Evolutionary conservation across 2,888 invertebrate species (phyloP).

Genomic region (Nymphalis c-album): DNA sequence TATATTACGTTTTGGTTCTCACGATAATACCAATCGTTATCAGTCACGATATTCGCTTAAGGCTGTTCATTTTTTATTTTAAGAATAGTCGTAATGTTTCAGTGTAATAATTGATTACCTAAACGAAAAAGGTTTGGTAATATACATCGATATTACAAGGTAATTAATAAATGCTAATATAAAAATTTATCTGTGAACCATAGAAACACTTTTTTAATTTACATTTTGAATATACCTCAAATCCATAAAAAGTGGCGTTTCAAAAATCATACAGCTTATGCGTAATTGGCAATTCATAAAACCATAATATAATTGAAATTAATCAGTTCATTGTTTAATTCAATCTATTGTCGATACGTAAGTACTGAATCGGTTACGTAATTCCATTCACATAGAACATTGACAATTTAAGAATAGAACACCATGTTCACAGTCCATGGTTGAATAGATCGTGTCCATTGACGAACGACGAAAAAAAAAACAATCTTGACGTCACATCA

Average conservation of each 20-base stretch:
- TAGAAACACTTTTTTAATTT: too few species aligned
- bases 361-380: constrained; percentile 29
- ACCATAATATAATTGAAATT: constrained; percentile 20
- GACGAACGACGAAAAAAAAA: constrained; percentile 8
- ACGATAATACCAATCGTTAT: constrained; percentile 40
- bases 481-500: constrained; percentile 13
- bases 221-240: too few species aligned
- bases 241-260: too few species aligned
- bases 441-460: constrained; percentile 26
- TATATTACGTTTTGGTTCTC: constrained; percentile 46
- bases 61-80: neutral
- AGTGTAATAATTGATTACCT: neutral
- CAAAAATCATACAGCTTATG: neutral
- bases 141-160: too few species aligned
- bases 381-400: constrained; percentile 30
- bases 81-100: neutral
- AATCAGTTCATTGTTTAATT: constrained; percentile 32
- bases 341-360: constrained; percentile 32
- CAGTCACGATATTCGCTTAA: constrained; percentile 44
- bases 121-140: too few species aligned
- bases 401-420: constrained; percentile 33
- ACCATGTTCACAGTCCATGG: constrained; percentile 29
- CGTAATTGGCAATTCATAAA: neutral
- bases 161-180: too few species aligned
- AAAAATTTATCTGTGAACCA: too few species aligned